Conservation (phyloP, 2,113 vertebrate genomes). For the Bos javanicus region DNA sequence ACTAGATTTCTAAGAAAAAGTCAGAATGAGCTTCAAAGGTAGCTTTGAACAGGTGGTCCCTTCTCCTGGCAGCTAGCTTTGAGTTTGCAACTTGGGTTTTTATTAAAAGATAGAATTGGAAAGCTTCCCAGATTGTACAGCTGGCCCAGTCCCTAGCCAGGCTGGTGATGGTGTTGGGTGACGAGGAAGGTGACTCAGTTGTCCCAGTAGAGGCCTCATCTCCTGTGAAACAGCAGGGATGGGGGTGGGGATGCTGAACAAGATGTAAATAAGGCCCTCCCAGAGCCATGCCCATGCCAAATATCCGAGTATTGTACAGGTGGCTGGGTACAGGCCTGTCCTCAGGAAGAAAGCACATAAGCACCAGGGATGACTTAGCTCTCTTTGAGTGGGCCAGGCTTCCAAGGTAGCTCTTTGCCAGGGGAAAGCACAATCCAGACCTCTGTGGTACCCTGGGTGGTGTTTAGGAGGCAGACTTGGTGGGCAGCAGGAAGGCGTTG, state of each 20-base stretch:
- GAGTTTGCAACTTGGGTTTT: conserved; percentile 12
- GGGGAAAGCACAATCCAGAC: neutral
- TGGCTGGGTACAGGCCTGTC: neutral
- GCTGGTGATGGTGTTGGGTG: neutral
- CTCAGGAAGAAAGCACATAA: neutral
- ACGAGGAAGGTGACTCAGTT: conserved; percentile 12
- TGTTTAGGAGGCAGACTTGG: neutral
- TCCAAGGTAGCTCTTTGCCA: neutral
- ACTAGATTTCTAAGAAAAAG: neutral
- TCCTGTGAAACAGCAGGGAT: conserved; percentile 22
- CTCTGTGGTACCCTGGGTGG: neutral
- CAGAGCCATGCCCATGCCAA: neutral
- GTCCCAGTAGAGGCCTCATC: conserved; percentile 4
- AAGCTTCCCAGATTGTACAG: conserved; percentile 10
- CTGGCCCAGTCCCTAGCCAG: neutral
- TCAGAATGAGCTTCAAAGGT: neutral
- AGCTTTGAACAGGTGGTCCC: neutral
- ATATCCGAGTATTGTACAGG: neutral
- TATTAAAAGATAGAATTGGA: conserved; percentile 50
- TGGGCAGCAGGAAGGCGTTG: neutral
- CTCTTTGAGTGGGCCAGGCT: neutral
- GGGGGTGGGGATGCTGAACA: neutral
- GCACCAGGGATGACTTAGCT: neutral
- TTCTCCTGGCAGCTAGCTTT: neutral
- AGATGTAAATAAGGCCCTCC: neutral